phyloP scores from a whole-genome alignment of 2,888 invertebrate genomes.

The Nomada goodeniana region DNA sequence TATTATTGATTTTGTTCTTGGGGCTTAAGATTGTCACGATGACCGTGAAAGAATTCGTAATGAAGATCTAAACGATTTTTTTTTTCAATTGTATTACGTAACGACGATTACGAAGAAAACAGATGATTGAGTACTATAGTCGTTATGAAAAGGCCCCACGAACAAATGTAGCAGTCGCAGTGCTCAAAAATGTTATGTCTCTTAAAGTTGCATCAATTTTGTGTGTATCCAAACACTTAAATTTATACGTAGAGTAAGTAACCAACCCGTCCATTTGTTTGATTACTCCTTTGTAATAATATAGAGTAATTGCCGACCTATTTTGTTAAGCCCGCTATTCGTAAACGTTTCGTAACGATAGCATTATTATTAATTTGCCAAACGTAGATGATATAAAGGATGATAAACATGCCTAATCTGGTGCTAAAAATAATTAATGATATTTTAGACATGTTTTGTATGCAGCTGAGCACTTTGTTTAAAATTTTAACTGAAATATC shows the following conservation, averaged over 20 bases:
- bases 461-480: slow-evolving; percentile 39
- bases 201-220: slow-evolving; percentile 44
- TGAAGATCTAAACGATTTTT: slow-evolving; percentile 12
- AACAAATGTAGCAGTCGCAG: slow-evolving; percentile 46
- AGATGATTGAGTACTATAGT: slow-evolving; percentile 7
- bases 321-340: slow-evolving; percentile 48
- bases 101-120: neutral
- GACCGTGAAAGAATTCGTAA: slow-evolving; percentile 19
- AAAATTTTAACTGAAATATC: slow-evolving; percentile 24
- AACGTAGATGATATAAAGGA: slow-evolving; percentile 54
- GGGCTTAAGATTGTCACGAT: slow-evolving; percentile 42
- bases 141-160: slow-evolving; percentile 29
- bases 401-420: slow-evolving; percentile 63
- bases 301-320: slow-evolving; percentile 36
- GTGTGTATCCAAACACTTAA: slow-evolving; percentile 44
- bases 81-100: slow-evolving; percentile 19
- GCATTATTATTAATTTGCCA: slow-evolving; percentile 60
- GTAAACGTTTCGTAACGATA: slow-evolving; percentile 46
- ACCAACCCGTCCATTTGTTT: slow-evolving; percentile 68
- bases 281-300: slow-evolving; percentile 50
- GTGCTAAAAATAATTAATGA: slow-evolving; percentile 65
- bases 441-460: slow-evolving; percentile 53
- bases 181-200: slow-evolving; percentile 59
- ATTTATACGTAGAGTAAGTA: slow-evolving; percentile 54
- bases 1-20: slow-evolving; percentile 58